Evolutionary conservation across 2,797 vertebrate genomes (phyloP), one percentile per base, ranked within the genome.

Genomic region (Heterohyrax brucei): DNA sequence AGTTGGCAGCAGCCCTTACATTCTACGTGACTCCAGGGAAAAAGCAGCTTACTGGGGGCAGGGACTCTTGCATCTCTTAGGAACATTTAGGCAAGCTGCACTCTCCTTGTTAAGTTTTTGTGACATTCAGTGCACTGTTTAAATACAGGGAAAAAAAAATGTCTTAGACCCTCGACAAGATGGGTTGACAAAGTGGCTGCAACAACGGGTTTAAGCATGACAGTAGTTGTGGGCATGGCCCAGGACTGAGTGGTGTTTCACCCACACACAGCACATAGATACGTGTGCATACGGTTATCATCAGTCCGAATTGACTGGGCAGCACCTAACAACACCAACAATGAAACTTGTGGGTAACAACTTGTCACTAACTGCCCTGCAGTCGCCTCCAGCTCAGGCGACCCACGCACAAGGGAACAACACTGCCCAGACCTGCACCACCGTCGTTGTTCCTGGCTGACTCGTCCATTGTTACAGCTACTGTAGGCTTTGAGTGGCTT

Each of bases 31-130:
- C 87, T 59, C 3, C 7, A 72, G 28, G 0, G 0, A 79, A 48
- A 96, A 98, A 98, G 95, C 99, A 98, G 93, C 94, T 96, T 98
- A 92, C 98, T 97, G 94, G 33, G 98, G 98, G 50, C 91, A 98
- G 90, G 98, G 96, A 99, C 98, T 56, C 98, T 24, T 80, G 98
- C n/a, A 6, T 98, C 95, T 99, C 98, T 88, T 98, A 98, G 46
- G 99, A 99, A 97, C 98, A 98, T 98, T 99, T 90, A 99, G 98
- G 97, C 98, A 99, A 28, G 99, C 99, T 16, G 98, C 98, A 93
- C 99, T 73, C 98, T 21, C 44, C 83, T 24, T 9, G 98, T 98
- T 98, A 98, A 98, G 92, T 99, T 99, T 98, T 99, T 99, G 91
- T 98, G 98, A 86, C 99, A 95, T 53, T 97, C 73, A 30, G 93